Percentiles rank a stretch among this genome's conserved stretches.
These are phyloP conservation scores for Leptosomus discolor DNA, from an alignment of 2,113 vertebrate genomes.

Conservation along the genomic window DNA sequence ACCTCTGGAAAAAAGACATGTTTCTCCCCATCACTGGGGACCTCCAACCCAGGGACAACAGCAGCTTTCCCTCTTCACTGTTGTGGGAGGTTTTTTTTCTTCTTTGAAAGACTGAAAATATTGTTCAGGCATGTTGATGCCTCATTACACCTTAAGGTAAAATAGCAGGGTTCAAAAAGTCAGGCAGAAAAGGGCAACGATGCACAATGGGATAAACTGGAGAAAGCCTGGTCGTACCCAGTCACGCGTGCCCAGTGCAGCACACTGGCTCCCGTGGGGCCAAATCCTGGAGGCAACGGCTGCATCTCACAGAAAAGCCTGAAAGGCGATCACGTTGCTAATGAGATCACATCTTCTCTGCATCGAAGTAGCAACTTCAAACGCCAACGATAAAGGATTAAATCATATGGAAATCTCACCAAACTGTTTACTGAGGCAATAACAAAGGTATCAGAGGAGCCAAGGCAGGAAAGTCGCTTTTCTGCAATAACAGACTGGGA, in stretches of 20 bases:
- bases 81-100: background rate
- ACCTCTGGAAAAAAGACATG: background rate
- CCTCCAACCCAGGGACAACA: background rate
- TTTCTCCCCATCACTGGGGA: background rate
- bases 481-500: background rate
- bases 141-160: background rate
- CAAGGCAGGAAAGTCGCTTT: background rate
- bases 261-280: accelerated
- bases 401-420: background rate
- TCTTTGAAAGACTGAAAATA: background rate
- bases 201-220: background rate
- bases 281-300: background rate
- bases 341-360: background rate
- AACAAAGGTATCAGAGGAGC: background rate
- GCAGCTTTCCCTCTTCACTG: background rate
- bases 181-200: background rate
- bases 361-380: background rate
- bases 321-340: accelerated
- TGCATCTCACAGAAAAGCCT: background rate
- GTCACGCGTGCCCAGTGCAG: accelerated
- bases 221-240: background rate
- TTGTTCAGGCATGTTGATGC: background rate
- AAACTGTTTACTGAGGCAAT: background rate
- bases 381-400: background rate
- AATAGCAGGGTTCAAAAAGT: background rate